Base-by-base conservation (phyloP, 2,113 vertebrate genomes). In the Microcebus jonahi region DNA sequence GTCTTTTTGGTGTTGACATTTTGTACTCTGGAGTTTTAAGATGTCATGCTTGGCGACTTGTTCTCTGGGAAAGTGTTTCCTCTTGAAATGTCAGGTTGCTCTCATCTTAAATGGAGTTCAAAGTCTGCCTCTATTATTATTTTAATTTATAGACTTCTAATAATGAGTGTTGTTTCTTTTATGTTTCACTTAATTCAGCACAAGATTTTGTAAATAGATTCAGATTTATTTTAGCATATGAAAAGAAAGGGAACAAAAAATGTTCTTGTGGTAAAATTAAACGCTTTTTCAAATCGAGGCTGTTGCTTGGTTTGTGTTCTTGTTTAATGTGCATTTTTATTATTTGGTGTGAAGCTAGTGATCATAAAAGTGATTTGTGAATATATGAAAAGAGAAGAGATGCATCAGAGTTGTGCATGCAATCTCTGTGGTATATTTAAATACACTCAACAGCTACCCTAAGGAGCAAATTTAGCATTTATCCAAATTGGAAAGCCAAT, bases 21-120 rank as follows among this genome's bases (percentile, higher is more conserved):
- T 76, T 94, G 27, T 84, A 34, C 55, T 87, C 79, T 83, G 11
- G 31, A 96, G 79, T 27, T 93, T 63, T 68, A 75, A 93, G 83
- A 61, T 97, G 55, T 97, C 95, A 83, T 81, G 39, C 9, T 36
- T 63, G 39, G 73, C 94, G 53, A 65, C 96, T 98, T 95, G 68
- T 93, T 98, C 71, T 92, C 90, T 97, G 95, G 48, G 93, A 93
- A 98, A 97, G 89, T 65, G 79, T 96, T 95, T 97, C 92, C 80
- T 94, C 92, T 82, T 94, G 0, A 1, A 86, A 65, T 96, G 82
- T 89, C 83, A 91, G 31, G 87, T 83, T 91, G 92, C 4, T 96
- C 73, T 95, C 80, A 36, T 82, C 59, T 88, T 71, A 81, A 45
- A 65, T 88, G 77, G 17, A 65, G 53, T 65, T 91, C 89, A 50